Evolutionary conservation across 2,797 vertebrate species (phyloP), one percentile per base, ranked within the genome.

Genomic region (Poecilia picta): DNA sequence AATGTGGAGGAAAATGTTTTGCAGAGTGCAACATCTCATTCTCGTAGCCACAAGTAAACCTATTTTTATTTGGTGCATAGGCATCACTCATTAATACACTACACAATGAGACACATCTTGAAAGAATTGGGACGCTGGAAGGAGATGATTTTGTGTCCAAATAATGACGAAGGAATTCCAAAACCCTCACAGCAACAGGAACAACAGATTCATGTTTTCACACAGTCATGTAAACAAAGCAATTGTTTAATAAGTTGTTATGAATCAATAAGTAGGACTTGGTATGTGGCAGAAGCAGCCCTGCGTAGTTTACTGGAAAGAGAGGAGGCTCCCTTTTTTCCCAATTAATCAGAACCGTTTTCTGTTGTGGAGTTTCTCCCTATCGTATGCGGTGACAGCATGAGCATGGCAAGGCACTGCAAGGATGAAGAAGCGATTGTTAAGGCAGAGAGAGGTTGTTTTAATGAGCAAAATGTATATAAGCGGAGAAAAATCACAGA

Each of bases 181-280:
- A 83, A 86, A 79, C 45, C 1, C 4, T 78, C 74, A 55, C 53
- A 74, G 41, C 73, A 77, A 77, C 62, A 87, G 25, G 74, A 79
- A 87, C 59, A 23, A 75, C 76, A 74, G 59, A 74, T 82, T 88
- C 74, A 82, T 64, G 73, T 82, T 91, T 85, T 73, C 83, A 82
- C 62, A 80, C 33, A 43, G 10, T 46, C 18, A 23, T 18, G 77
- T 82, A 91, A 90, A 89, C 88, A 91, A 86, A 86, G 55, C 75
- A 28, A 59, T 77, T 74, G 31, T 74, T 79, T n/a, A 51, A 78
- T 76, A 81, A 79, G 28, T 43, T 88, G 82, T 81, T 70, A 55
- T 92, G 87, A 89, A 79, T 92, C 85, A 28, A 76, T 73, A 43
- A 79, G 64, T 64, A 79, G 62, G 79, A 83, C 81, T 84, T 80